Conservation (phyloP, 2,888 invertebrate species). For the Congeria kusceri region DNA sequence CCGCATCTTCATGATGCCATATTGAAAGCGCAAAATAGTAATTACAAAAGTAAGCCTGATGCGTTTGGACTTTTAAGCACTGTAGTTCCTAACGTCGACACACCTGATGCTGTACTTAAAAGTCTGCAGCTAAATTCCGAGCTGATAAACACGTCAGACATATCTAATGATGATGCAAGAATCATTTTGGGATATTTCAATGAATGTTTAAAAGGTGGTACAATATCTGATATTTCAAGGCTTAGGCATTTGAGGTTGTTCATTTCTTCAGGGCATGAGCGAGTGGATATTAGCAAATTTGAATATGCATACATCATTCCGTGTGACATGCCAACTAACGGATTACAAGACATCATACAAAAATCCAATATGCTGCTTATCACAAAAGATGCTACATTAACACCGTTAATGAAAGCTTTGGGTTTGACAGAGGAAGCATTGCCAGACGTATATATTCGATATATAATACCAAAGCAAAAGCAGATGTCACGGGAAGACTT, state of each 20-base stretch:
- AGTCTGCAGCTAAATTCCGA: neutral
- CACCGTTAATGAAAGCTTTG: neutral
- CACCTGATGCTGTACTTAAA: neutral
- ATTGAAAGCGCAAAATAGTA: neutral
- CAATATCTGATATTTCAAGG: too few relatives aligned
- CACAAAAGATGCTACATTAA: neutral
- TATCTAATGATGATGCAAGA: neutral
- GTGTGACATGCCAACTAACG: neutral
- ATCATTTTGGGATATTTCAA: neutral
- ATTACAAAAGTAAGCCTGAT: neutral
- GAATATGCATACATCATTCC: neutral
- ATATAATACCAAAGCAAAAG: neutral
- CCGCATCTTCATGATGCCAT: too few relatives aligned
- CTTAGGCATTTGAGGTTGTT: too few relatives aligned
- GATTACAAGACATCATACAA: neutral
- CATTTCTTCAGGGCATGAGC: too few relatives aligned
- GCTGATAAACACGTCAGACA: neutral
- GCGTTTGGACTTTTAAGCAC: neutral
- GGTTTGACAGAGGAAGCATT: neutral
- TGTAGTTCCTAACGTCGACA: constrained; percentile 4
- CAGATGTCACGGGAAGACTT: neutral
- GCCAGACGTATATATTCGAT: neutral
- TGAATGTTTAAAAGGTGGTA: too few relatives aligned
- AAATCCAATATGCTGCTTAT: neutral
- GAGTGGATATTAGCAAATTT: neutral